phyloP scores from a whole-genome alignment of 2,797 vertebrate genomes.

The Chaenodraco wilsoni region DNA sequence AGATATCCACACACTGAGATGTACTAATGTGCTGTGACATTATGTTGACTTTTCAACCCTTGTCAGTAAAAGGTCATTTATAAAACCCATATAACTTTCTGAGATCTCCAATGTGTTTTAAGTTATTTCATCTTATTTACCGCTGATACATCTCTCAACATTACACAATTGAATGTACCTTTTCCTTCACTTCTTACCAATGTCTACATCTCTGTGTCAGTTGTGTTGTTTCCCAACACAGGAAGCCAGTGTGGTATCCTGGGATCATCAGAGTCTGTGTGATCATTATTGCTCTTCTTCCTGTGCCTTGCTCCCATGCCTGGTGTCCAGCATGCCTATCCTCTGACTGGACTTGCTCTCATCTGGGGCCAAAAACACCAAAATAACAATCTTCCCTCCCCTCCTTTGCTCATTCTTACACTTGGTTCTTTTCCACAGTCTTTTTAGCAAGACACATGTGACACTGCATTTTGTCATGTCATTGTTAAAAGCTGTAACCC shows the following conservation, averaged over 20 bases:
- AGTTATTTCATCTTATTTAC: constrained; percentile 22
- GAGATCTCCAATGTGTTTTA: constrained; percentile 34
- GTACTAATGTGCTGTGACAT: constrained; percentile 29
- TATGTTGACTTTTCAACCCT: constrained; percentile 17
- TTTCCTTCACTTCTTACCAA: constrained; percentile 34
- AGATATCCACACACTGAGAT: constrained; percentile 46
- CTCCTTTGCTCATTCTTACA: constrained; percentile 59
- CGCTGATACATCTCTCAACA: constrained; percentile 26
- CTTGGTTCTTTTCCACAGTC: constrained; percentile 57
- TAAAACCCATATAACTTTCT: constrained; percentile 8
- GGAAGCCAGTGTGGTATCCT: constrained; percentile 69
- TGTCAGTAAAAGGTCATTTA: constrained; percentile 34
- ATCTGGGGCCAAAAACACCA: constrained; percentile 81
- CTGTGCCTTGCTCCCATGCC: constrained; percentile 75
- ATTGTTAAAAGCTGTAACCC: constrained; percentile 31
- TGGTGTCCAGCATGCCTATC: constrained; percentile 81
- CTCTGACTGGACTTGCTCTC: constrained; percentile 80
- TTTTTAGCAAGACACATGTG: constrained; percentile 48
- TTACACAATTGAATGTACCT: constrained; percentile 23
- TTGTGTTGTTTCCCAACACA: constrained; percentile 65
- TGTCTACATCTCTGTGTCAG: constrained; percentile 31
- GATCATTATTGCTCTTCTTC: constrained; percentile 73
- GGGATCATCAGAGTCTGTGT: constrained; percentile 72
- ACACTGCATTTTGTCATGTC: constrained; percentile 55
- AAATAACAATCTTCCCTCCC: constrained; percentile 75